These are phyloP conservation scores for Leptinotarsa tumamoca DNA, from an alignment of 2,888 invertebrate genomes.

Conservation along the genomic window DNA sequence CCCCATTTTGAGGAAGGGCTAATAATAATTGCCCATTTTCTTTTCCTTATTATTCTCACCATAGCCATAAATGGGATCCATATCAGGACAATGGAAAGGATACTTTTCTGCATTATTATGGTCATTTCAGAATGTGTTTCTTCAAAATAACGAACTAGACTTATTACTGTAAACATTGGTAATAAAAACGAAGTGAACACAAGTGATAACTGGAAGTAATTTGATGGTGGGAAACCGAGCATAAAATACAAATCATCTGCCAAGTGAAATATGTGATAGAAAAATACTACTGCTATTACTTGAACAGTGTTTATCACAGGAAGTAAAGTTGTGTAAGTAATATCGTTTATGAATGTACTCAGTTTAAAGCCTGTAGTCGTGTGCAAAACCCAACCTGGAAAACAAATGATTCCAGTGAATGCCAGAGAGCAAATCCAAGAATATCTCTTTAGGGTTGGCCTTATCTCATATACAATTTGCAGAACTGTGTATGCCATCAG, in stretches of 20 bases:
- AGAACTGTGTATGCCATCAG: constrained; percentile 35
- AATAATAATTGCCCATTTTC: constrained; percentile 27
- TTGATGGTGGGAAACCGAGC: constrained; percentile 34
- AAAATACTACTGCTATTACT: constrained; percentile 31
- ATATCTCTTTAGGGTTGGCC: constrained; percentile 19
- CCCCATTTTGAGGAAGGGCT: constrained; percentile 36
- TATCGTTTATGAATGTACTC: constrained; percentile 24
- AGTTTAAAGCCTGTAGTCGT: constrained; percentile 32
- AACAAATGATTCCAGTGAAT: constrained; percentile 23
- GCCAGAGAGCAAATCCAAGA: constrained; percentile 25
- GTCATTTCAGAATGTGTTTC: constrained; percentile 16
- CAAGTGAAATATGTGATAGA: constrained; percentile 37
- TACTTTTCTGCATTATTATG: constrained; percentile 30
- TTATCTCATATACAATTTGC: constrained; percentile 33
- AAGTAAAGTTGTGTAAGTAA: constrained; percentile 30
- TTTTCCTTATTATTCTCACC: constrained; percentile 41
- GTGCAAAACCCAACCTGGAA: constrained; percentile 31
- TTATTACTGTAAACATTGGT: constrained; percentile 32
- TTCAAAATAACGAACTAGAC: constrained; percentile 33
- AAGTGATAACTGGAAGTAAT: constrained; percentile 30
- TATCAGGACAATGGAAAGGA: constrained; percentile 26
- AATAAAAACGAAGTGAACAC: constrained; percentile 23
- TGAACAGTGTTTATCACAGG: constrained; percentile 34
- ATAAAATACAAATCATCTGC: constrained; percentile 39
- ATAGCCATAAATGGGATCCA: constrained; percentile 43